A percentile compares a stretch with the other conserved stretches of the same genome.
These are phyloP conservation scores for Oxystoma pomonae DNA, from an alignment of 2,888 invertebrate species.

Conservation along the genomic window DNA sequence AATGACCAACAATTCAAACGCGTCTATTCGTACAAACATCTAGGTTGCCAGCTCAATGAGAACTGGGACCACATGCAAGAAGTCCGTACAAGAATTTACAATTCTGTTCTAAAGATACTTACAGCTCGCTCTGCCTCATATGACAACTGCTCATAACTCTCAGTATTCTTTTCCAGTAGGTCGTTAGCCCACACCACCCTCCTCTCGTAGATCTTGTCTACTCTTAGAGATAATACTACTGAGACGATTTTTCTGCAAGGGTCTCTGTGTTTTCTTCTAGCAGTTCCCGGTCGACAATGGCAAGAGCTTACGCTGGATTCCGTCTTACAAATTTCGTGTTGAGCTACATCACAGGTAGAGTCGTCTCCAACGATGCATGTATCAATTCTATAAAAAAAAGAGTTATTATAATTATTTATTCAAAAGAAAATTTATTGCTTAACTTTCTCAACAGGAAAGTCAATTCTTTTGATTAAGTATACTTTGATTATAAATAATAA, in stretches of 20 bases:
- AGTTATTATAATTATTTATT: no score
- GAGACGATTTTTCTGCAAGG: conserved; percentile 76
- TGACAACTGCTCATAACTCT: conserved; percentile 75
- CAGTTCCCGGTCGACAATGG: conserved; percentile 77
- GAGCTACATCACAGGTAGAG: conserved; percentile 82
- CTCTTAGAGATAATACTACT: conserved; percentile 72
- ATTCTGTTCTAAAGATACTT: no score
- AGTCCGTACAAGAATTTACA: no score
- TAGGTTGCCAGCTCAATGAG: no score
- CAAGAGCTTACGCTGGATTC: conserved; percentile 86
- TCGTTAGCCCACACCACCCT: conserved; percentile 74
- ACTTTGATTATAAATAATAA: no score
- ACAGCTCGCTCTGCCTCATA: conserved; percentile 86
- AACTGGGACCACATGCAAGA: no score
- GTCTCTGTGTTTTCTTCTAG: conserved; percentile 66
- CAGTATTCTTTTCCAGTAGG: conserved; percentile 70
- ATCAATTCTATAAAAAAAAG: conserved; percentile 62
- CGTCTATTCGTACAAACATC: no score
- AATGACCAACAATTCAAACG: no score
- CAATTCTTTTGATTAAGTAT: neutral
- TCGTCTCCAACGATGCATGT: conserved; percentile 93
- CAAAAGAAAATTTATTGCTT: no score
- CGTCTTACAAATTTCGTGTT: conserved; percentile 83
- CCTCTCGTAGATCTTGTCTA: conserved; percentile 78
- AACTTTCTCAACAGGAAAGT: no score